Percentiles rank a stretch among this genome's conserved stretches.
Conservation (phyloP, 2,797 vertebrate species). For the Rhabdophis nuchalis region DNA sequence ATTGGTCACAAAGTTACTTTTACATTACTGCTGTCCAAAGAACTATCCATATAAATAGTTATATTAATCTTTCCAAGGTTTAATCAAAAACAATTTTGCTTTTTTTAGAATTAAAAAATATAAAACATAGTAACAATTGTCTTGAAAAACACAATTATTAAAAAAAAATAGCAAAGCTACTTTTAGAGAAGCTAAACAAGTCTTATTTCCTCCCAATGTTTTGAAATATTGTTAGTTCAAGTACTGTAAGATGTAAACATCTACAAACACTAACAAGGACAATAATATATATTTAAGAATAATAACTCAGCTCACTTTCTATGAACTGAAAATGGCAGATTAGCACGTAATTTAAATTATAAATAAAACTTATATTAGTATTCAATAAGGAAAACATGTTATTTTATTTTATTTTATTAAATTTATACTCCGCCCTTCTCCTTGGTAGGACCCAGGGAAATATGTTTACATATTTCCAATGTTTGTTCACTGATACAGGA, state of each 20-base stretch:
- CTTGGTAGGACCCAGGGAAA: no score
- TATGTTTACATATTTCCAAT: background rate
- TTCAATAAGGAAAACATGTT: background rate
- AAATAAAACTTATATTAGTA: background rate
- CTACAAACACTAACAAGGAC: background rate
- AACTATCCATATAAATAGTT: background rate
- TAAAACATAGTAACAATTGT: background rate
- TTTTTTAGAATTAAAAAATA: background rate
- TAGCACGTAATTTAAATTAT: background rate
- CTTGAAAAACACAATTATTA: background rate
- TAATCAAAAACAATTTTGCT: background rate
- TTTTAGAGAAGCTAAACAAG: background rate
- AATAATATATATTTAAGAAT: background rate
- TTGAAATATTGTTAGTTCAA: background rate
- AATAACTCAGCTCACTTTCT: background rate
- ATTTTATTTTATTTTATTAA: no score
- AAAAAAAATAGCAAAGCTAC: no score
- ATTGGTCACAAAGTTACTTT: background rate
- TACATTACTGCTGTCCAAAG: background rate
- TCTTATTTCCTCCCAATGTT: background rate
- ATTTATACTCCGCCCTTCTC: no score
- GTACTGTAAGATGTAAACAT: background rate
- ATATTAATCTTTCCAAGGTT: background rate
- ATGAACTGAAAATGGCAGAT: background rate
- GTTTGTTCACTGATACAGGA: background rate